Evolutionary conservation across 2,888 invertebrate genomes (phyloP).

Genomic region (Leucania comma): DNA sequence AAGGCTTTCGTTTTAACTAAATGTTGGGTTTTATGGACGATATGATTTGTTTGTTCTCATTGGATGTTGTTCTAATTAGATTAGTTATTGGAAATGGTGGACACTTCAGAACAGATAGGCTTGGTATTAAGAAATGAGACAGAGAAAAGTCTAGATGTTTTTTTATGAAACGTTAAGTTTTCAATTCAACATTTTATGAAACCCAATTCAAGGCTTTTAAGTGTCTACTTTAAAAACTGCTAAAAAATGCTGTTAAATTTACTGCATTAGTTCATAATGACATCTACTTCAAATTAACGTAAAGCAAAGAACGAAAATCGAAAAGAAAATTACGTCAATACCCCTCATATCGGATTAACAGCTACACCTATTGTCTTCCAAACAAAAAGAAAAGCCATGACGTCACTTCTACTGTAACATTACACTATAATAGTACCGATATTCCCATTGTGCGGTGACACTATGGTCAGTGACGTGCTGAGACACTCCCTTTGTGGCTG

Average conservation of each 20-base stretch:
- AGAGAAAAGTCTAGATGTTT: too few relatives aligned
- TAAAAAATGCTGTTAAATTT: not conserved
- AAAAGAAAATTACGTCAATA: not conserved
- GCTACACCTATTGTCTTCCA: slow-evolving; percentile 43
- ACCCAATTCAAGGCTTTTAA: not conserved
- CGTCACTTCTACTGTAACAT: slow-evolving; percentile 55
- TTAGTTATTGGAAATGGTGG: not conserved
- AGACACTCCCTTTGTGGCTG: slow-evolving; percentile 53
- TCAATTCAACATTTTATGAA: too few relatives aligned
- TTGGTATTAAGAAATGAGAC: too few relatives aligned
- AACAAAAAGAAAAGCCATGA: slow-evolving; percentile 45
- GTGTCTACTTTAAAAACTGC: not conserved
- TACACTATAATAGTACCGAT: slow-evolving; percentile 63
- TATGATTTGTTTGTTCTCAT: slow-evolving; percentile 38
- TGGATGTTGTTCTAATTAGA: slow-evolving; percentile 9
- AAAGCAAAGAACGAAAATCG: not conserved
- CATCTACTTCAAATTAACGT: not conserved
- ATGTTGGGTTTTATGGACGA: slow-evolving; percentile 14
- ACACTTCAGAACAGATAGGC: too few relatives aligned
- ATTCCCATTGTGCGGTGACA: slow-evolving; percentile 49
- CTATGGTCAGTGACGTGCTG: slow-evolving; percentile 32
- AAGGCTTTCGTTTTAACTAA: slow-evolving; percentile 42
- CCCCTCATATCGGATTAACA: slow-evolving; percentile 33
- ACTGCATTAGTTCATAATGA: not conserved
- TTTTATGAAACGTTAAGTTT: too few relatives aligned